Evolutionary conservation across 2,113 vertebrate species (phyloP).

Genomic region (Zeus faber): DNA sequence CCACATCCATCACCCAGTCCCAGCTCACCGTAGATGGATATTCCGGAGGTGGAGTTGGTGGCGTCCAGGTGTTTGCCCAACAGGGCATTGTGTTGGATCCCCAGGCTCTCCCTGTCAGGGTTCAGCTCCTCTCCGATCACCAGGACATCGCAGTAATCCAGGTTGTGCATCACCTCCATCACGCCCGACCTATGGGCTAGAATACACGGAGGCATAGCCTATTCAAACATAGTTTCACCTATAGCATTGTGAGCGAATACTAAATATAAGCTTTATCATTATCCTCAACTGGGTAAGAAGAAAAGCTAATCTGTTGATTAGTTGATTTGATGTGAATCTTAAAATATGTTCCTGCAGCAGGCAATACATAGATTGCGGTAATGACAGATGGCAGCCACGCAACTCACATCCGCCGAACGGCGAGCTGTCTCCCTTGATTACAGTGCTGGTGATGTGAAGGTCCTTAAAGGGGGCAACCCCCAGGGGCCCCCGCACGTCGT

Average conservation of each 20-base stretch:
- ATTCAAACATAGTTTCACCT: constrained; percentile 6
- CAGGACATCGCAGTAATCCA: constrained; percentile 96
- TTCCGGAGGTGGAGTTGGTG: constrained; percentile 92
- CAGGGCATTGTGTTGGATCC: constrained; percentile 79
- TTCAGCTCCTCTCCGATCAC: constrained; percentile 87
- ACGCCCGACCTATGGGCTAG: constrained; percentile 76
- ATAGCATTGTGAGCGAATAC: too few relatives aligned
- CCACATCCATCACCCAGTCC: not conserved
- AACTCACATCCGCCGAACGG: constrained; percentile 67
- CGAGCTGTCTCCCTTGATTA: constrained; percentile 75
- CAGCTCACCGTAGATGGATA: constrained; percentile 89
- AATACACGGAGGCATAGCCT: constrained; percentile 12
- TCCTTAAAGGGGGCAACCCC: constrained; percentile 90
- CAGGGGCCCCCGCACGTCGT: constrained; percentile 77
- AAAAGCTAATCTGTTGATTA: too few relatives aligned
- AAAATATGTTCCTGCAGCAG: too few relatives aligned
- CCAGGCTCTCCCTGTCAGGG: constrained; percentile 84
- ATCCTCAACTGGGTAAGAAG: too few relatives aligned
- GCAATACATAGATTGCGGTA: too few relatives aligned
- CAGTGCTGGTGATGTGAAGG: constrained; percentile 67
- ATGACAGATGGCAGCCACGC: not conserved
- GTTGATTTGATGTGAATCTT: too few relatives aligned
- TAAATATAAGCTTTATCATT: too few relatives aligned
- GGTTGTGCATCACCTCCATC: constrained; percentile 89
- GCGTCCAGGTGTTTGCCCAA: constrained; percentile 90